Evolutionary conservation across 2,113 vertebrate species (phyloP).

Genomic region (Gymnogyps californianus): DNA sequence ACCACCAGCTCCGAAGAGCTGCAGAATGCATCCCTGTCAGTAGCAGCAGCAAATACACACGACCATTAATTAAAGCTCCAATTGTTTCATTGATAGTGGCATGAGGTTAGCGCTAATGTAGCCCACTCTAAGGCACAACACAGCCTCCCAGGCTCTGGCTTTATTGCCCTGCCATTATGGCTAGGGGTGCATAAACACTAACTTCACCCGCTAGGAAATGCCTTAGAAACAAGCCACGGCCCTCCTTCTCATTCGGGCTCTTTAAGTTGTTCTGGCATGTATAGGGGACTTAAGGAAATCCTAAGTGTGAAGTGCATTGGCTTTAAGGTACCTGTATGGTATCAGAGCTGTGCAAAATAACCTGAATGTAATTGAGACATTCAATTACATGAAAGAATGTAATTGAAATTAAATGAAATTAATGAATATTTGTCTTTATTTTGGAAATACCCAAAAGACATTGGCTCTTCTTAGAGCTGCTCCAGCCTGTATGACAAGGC

Average conservation of each 20-base stretch:
- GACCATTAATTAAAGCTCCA: background rate
- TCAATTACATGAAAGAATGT: too few relatives aligned
- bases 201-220: background rate
- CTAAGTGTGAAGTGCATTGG: background rate
- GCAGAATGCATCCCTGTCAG: background rate
- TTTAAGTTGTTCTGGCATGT: background rate
- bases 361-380: background rate
- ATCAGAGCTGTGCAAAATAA: background rate
- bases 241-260: rapidly evolving
- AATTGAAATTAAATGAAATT: background rate
- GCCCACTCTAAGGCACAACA: background rate
- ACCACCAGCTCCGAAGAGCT: background rate
- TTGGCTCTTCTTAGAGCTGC: background rate
- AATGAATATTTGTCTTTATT: background rate
- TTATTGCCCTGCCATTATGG: background rate
- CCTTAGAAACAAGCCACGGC: background rate
- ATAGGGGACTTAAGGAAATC: background rate
- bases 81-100: background rate
- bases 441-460: background rate
- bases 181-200: background rate
- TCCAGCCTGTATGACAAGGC: background rate
- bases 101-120: background rate
- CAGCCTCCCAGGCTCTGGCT: background rate
- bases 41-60: background rate
- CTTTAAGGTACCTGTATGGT: background rate